Percentiles rank a stretch among this genome's conserved stretches.
Conservation (phyloP, 2,797 vertebrate species). For the Acanthornis magna region DNA sequence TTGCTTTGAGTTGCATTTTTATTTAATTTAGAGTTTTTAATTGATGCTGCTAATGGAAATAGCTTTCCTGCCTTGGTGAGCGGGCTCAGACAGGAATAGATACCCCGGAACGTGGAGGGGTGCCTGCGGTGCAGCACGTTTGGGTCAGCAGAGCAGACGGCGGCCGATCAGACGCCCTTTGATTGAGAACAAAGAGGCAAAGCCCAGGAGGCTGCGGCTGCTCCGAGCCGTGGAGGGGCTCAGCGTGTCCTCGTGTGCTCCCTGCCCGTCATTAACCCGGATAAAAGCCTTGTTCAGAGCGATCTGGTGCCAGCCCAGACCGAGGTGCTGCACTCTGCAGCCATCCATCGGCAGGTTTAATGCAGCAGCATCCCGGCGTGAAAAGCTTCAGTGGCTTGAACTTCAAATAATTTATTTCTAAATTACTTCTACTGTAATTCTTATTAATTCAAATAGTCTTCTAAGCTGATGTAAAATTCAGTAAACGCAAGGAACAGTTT, state of each 20-base stretch:
- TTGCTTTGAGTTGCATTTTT: accelerated
- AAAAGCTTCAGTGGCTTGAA: slow-evolving; percentile 69
- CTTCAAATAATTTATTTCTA: slow-evolving; percentile 80
- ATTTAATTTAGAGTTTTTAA: not conserved
- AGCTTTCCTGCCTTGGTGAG: not conserved
- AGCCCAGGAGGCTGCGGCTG: not conserved
- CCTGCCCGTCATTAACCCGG: not conserved
- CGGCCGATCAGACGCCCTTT: not conserved
- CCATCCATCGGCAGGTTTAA: slow-evolving; percentile 24
- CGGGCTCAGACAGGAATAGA: not conserved
- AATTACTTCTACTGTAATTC: slow-evolving; percentile 80
- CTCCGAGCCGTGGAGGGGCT: not conserved
- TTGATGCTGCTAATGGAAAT: not conserved
- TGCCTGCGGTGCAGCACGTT: not conserved
- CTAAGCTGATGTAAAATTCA: slow-evolving; percentile 76
- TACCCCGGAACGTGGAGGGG: not conserved
- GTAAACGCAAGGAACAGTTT: slow-evolving; percentile 74
- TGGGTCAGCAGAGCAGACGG: slow-evolving; percentile 5
- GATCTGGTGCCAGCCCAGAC: not conserved
- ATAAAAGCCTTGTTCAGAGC: not conserved
- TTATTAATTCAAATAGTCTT: slow-evolving; percentile 79
- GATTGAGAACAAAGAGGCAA: not conserved
- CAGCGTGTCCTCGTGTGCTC: not conserved
- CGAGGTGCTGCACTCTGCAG: not conserved
- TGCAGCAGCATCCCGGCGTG: slow-evolving; percentile 40